Base-by-base conservation (phyloP, 2,797 vertebrate species). In the Balearica regulorum region DNA sequence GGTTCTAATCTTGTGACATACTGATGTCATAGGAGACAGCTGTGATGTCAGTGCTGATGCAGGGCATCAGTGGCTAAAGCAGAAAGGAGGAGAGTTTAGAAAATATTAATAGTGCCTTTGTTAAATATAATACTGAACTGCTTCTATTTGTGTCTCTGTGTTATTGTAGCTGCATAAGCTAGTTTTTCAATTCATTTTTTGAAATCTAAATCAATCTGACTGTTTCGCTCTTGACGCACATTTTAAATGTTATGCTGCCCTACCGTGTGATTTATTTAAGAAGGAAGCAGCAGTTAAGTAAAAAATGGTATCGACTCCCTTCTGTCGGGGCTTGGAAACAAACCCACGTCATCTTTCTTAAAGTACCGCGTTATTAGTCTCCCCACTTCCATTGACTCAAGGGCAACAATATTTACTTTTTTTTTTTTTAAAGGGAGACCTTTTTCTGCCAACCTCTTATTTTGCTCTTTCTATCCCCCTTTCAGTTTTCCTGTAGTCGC, bases 231-330 rank as follows among this genome's bases (percentile, higher is more conserved):
- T 22, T 24, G 9, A 39, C 24, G 14, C 31, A 4, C 13, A 1
- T 53, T 79, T 54, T 41, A 62, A 58, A 65, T 55, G 5, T 39
- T 20, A 5, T 21, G 37, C 49, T 81, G 26, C 43, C 35, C 16
- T 16, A 3, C n/a, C 0, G 0, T 41, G 25, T 11, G 26, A 28
- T n/a, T 62, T 43, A 19, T 43, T 70, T 13, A 37, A 49, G 37
- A 55, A 39, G 31, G 61, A 82, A 53, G 16, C 35, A 69, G 25
- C 2, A 8, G 11, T 35, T 51, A 37, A 44, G 16, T 37, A 21
- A 68, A 72, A 75, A 44, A 26, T 16, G 10, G 13, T 41, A 21
- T 73, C 1, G 2, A 31, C 14, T 82, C 5, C 3, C 5, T 83
- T 77, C 37, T 51, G 13, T 35, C 2, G 0, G 20, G 29, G 7